Conservation (phyloP, 2,113 vertebrate genomes). For the Corythoichthys haematopterus region DNA sequence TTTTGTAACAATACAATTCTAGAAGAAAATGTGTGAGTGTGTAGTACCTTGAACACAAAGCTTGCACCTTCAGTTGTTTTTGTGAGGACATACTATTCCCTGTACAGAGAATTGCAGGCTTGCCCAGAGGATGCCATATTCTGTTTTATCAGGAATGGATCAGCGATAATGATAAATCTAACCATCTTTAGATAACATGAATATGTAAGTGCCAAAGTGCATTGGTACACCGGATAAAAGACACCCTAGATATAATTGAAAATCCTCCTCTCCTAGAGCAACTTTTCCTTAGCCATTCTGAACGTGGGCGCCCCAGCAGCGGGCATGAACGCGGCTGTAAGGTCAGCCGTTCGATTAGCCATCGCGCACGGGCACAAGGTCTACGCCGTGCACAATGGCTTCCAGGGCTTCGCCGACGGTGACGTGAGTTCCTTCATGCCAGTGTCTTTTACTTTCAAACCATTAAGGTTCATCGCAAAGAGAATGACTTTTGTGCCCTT, state of each 20-base stretch:
- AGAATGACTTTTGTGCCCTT: conserved; percentile 5
- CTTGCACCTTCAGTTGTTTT: no score
- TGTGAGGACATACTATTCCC: no score
- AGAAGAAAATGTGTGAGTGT: no score
- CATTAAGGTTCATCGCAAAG: not conserved
- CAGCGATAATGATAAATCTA: no score
- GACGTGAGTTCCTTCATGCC: conserved; percentile 63
- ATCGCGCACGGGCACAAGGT: conserved; percentile 82
- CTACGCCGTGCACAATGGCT: conserved; percentile 83
- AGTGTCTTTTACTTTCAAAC: not conserved
- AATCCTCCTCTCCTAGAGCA: conserved; percentile 57
- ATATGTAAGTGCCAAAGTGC: not conserved
- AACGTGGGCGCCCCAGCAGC: conserved; percentile 89
- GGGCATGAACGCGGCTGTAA: conserved; percentile 88
- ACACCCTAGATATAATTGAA: not conserved
- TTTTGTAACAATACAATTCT: no score
- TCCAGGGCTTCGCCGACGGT: conserved; percentile 83
- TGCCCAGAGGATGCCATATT: no score
- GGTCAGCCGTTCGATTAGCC: conserved; percentile 81
- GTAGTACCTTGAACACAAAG: no score
- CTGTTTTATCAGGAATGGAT: no score
- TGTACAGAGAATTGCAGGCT: no score
- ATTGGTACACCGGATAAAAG: not conserved
- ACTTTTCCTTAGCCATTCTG: conserved; percentile 83
- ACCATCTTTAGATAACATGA: no score